Evolutionary conservation across 2,888 invertebrate species (phyloP).

Genomic region (Gasteruption jaculator): DNA sequence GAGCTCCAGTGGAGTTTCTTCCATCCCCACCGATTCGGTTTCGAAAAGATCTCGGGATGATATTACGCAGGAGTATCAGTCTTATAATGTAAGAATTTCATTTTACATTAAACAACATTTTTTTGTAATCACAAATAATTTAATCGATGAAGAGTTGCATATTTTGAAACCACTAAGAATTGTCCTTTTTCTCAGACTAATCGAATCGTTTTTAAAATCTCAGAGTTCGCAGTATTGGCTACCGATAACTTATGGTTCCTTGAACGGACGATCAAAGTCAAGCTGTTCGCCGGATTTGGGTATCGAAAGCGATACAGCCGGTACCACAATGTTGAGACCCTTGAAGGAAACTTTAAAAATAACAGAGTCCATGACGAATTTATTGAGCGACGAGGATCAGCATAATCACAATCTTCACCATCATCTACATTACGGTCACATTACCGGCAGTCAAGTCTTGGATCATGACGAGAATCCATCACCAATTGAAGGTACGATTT

Average conservation of each 20-base stretch:
- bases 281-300: slow-evolving; percentile 76
- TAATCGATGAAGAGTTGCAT: slow-evolving; percentile 1
- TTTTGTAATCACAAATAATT: not conserved
- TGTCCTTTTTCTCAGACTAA: slow-evolving; percentile 9
- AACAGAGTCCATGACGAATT: slow-evolving; percentile 49
- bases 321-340: slow-evolving; percentile 39
- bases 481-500: slow-evolving; percentile 40
- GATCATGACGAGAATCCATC: slow-evolving; percentile 44
- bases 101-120: not conserved
- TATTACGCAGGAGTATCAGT: slow-evolving; percentile 41
- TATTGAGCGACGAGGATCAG: slow-evolving; percentile 45
- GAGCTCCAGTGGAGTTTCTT: slow-evolving; percentile 49
- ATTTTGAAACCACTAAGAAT: slow-evolving; percentile 1
- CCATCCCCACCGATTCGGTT: slow-evolving; percentile 38
- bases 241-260: slow-evolving; percentile 37
- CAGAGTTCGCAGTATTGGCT: slow-evolving; percentile 45
- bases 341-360: slow-evolving; percentile 45
- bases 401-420: slow-evolving; percentile 30
- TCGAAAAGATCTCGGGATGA: slow-evolving; percentile 41
- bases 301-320: slow-evolving; percentile 72
- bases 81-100: slow-evolving; percentile 37
- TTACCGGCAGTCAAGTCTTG: slow-evolving; percentile 32
- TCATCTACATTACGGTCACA: too few species aligned
- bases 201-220: slow-evolving; percentile 7
- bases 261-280: slow-evolving; percentile 44